phyloP scores from a whole-genome alignment of 1,140 invertebrate species.

The Phenacoccus solenopsis region DNA sequence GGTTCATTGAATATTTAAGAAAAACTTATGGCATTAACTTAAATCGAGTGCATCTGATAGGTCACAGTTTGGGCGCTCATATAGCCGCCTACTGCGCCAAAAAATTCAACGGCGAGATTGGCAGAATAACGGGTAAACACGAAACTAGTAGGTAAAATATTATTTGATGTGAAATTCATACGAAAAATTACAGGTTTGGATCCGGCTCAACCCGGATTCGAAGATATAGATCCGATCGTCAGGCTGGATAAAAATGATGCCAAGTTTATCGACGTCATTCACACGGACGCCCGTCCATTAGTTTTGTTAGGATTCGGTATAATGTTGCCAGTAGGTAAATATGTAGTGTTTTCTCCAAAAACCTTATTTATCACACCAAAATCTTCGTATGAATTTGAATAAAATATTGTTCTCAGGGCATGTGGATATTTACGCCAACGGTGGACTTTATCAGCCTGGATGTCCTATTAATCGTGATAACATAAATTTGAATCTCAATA shows the following conservation, averaged over 20 bases:
- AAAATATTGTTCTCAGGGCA: constrained; percentile 42
- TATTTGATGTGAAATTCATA: too few relatives aligned
- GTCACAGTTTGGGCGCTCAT: constrained; percentile 73
- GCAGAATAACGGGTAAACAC: constrained; percentile 40
- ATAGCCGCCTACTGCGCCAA: constrained; percentile 61
- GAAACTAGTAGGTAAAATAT: too few relatives aligned
- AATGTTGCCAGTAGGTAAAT: neutral
- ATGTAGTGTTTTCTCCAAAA: too few relatives aligned
- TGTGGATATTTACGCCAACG: constrained; percentile 61
- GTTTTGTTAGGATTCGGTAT: neutral
- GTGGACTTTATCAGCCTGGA: constrained; percentile 51
- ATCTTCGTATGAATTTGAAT: too few relatives aligned
- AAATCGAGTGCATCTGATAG: constrained; percentile 55
- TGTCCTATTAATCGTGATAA: constrained; percentile 31
- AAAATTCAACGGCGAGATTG: constrained; percentile 35
- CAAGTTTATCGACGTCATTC: constrained; percentile 56
- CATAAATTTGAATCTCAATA: constrained; percentile 22
- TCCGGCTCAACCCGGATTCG: constrained; percentile 52
- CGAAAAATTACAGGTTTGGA: constrained; percentile 49
- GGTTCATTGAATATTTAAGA: neutral
- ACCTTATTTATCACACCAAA: too few relatives aligned
- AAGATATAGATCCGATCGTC: constrained; percentile 35
- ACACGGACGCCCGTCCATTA: constrained; percentile 45
- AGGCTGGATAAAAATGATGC: constrained; percentile 57
- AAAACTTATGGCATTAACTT: constrained; percentile 25